phyloP scores from a whole-genome alignment of 2,888 invertebrate genomes.

The Eilema griseolum region DNA sequence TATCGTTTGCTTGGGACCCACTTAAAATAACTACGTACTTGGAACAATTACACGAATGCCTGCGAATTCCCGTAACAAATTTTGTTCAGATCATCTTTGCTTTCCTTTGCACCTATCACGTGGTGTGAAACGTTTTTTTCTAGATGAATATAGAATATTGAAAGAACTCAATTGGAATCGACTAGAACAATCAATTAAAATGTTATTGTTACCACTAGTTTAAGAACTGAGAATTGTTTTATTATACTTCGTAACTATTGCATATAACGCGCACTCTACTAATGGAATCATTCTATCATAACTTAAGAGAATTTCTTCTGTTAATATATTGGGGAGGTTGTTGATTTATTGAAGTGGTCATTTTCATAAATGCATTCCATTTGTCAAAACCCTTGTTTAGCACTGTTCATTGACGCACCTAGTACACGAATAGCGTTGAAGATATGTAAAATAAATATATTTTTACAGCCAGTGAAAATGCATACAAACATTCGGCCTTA shows the following conservation, averaged over 20 bases:
- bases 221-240: constrained; percentile 81
- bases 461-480: constrained; percentile 73
- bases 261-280: constrained; percentile 62
- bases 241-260: constrained; percentile 61
- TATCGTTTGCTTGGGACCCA: constrained; percentile 16
- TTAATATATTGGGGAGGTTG: constrained; percentile 72
- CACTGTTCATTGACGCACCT: constrained; percentile 83
- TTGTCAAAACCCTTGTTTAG: constrained; percentile 75
- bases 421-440: constrained; percentile 70
- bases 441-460: constrained; percentile 63
- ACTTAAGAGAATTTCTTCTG: constrained; percentile 63
- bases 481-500: constrained; percentile 62
- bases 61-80: constrained; percentile 34
- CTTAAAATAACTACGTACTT: constrained; percentile 24
- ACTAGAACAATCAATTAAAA: constrained; percentile 69
- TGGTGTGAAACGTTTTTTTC: constrained; percentile 38
- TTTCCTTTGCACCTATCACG: constrained; percentile 33
- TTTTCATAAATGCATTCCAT: constrained; percentile 85
- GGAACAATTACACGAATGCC: constrained; percentile 28
- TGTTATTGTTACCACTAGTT: constrained; percentile 86
- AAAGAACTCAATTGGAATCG: constrained; percentile 60
- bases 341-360: constrained; percentile 75
- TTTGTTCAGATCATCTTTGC: constrained; percentile 27
- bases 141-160: constrained; percentile 43
- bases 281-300: constrained; percentile 64